These are phyloP conservation scores for Leptodactylus fuscus DNA, from an alignment of 2,113 vertebrate genomes.

Conservation along the genomic window DNA sequence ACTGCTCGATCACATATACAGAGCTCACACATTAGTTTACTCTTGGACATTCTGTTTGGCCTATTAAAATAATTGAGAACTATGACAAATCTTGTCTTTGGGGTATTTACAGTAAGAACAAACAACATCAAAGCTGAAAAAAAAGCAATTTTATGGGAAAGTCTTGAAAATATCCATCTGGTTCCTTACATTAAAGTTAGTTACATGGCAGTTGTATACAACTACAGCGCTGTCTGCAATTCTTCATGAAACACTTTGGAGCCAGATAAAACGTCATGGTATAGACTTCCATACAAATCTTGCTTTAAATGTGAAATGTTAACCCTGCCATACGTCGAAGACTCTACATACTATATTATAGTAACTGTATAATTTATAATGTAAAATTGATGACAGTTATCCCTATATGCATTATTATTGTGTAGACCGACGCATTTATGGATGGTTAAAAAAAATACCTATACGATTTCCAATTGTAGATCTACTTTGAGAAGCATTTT, in stretches of 20 bases:
- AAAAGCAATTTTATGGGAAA: background rate
- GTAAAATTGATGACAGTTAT: too few species aligned
- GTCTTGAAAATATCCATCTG: background rate
- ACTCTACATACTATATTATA: background rate
- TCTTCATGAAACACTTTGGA: background rate
- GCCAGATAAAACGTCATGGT: background rate
- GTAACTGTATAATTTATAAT: too few species aligned
- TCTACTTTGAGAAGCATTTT: too few species aligned
- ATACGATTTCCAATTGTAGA: too few species aligned
- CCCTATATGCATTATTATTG: too few species aligned
- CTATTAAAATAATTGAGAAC: slow-evolving; percentile 16
- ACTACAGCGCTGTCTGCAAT: background rate
- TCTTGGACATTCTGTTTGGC: background rate
- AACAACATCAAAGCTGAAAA: slow-evolving; percentile 7
- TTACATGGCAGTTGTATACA: background rate
- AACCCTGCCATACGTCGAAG: background rate
- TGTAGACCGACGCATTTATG: too few species aligned
- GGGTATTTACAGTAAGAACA: background rate
- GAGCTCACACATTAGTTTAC: background rate
- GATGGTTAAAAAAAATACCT: too few species aligned
- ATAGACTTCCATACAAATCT: background rate
- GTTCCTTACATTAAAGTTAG: background rate
- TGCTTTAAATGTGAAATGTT: background rate
- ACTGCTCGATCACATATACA: background rate
- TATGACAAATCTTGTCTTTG: background rate